These are phyloP conservation scores for Gymnarchus niloticus DNA, from an alignment of 2,113 vertebrate genomes.

Conservation along the genomic window DNA sequence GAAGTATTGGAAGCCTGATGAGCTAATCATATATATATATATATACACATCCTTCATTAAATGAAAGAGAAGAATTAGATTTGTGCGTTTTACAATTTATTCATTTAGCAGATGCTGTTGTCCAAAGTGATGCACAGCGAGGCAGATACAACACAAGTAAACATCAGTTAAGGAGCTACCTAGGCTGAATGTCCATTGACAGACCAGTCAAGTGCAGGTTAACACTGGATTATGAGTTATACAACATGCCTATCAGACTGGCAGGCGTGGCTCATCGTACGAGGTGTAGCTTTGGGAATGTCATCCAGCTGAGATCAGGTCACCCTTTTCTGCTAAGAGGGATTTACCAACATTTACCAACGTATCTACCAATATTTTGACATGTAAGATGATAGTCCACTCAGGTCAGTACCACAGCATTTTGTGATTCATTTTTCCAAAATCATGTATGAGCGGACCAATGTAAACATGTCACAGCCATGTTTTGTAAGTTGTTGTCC, in stretches of 20 bases:
- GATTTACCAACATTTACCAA: background rate
- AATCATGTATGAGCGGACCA: no score
- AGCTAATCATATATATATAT: background rate
- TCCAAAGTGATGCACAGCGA: no score
- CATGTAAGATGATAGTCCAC: background rate
- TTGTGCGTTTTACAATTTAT: background rate
- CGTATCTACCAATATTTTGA: background rate
- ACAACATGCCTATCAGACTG: background rate
- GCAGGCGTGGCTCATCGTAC: constrained; percentile 41
- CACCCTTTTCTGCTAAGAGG: constrained; percentile 57
- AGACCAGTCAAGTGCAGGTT: no score
- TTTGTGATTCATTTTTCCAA: background rate
- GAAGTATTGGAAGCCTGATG: background rate
- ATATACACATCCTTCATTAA: background rate
- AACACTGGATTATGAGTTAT: no score
- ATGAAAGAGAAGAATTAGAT: background rate
- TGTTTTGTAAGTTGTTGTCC: background rate
- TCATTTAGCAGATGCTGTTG: no score
- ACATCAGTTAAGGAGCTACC: no score
- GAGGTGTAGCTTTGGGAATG: constrained; percentile 56
- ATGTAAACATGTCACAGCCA: no score
- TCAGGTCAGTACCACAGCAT: background rate
- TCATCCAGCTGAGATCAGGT: constrained; percentile 53
- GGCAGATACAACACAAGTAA: no score
- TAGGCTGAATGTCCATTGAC: no score